Evolutionary conservation across 2,888 invertebrate genomes (phyloP).

Genomic region (Gnatocerus cornutus): DNA sequence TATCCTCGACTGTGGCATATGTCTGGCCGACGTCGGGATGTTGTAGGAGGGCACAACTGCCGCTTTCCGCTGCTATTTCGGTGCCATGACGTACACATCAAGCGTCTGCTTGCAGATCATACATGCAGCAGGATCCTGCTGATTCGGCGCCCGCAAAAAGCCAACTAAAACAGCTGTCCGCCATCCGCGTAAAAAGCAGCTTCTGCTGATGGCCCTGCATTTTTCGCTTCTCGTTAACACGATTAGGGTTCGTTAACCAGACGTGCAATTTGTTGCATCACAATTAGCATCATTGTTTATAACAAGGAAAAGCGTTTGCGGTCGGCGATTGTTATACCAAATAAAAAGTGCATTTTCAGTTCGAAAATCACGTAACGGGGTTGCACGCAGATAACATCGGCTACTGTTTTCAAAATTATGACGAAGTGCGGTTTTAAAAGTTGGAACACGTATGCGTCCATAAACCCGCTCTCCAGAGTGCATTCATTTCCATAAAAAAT

Average conservation of each 20-base stretch:
- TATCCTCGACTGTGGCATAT: too few relatives aligned
- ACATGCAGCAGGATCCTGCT: slow-evolving; percentile 40
- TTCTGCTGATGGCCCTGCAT: slow-evolving; percentile 20
- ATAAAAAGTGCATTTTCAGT: slow-evolving; percentile 38
- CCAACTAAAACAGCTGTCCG: slow-evolving; percentile 29
- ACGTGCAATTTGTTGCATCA: slow-evolving; percentile 37
- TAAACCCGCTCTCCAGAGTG: background rate
- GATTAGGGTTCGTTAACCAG: slow-evolving; percentile 42
- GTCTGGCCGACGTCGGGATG: slow-evolving; percentile 38
- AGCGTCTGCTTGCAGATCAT: slow-evolving; percentile 36
- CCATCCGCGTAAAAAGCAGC: slow-evolving; percentile 16
- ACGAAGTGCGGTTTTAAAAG: slow-evolving; percentile 8
- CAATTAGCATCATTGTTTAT: slow-evolving; percentile 37
- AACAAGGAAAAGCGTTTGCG: slow-evolving; percentile 35
- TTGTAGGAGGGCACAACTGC: slow-evolving; percentile 51
- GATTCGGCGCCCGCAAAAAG: slow-evolving; percentile 40
- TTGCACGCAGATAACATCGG: slow-evolving; percentile 35
- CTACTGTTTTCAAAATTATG: background rate
- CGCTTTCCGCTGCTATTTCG: slow-evolving; percentile 52
- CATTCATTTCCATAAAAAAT: slow-evolving; percentile 32
- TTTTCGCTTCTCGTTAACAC: slow-evolving; percentile 35
- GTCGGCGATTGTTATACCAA: slow-evolving; percentile 9
- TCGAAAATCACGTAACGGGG: slow-evolving; percentile 39
- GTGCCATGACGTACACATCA: slow-evolving; percentile 47
- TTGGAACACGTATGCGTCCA: slow-evolving; percentile 1